Base-by-base conservation (phyloP, 2,113 vertebrate species). In the Tyto alba region DNA sequence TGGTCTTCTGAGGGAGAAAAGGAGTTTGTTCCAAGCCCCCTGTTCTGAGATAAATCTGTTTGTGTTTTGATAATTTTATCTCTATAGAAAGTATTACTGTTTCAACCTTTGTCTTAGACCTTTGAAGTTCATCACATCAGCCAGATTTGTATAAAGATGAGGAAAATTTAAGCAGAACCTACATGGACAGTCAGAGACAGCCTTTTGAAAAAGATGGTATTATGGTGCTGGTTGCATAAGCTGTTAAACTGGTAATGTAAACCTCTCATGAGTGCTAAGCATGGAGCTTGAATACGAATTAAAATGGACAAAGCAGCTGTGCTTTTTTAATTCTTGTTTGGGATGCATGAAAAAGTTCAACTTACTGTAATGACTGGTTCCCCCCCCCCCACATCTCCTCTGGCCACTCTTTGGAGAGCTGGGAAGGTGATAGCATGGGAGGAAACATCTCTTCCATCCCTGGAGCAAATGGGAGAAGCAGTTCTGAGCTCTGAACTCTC, bases 381-480 rank as follows among this genome's bases (percentile, higher is more conserved):
- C 2, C 1, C 10, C 1, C 10, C 4, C 3, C 11, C 48, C 8
- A 30, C 2, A 52, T 14, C 5, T 10, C 3, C 2, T 62, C 22
- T 77, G 38, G 16, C 9, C 8, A 34, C 5, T 72, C 47, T 85
- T 81, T 72, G 21, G 34, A 93, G 66, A 85, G 20, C 41, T 59
- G 22, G 10, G 19, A 85, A 63, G 29, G 29, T 71, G 38, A 77
- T 38, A 21, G 19, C 5, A 0, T 47, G 34, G 30, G 27, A 85
- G 19, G 4, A 63, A 85, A 32, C 9, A 63, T 47, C 43, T 74
- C 38, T 52, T 63, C 60, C 22, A 38, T 32, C 38, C 40, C 50
- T 79, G 40, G 9, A 85, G 25, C 19, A 89, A 89, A 68, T 9
- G 9, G 23, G 21, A 91, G 25, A 29, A 59, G 16, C 9, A 78